Conservation (phyloP, 2,113 vertebrate species). For the Eretmodus cyanostictus region DNA sequence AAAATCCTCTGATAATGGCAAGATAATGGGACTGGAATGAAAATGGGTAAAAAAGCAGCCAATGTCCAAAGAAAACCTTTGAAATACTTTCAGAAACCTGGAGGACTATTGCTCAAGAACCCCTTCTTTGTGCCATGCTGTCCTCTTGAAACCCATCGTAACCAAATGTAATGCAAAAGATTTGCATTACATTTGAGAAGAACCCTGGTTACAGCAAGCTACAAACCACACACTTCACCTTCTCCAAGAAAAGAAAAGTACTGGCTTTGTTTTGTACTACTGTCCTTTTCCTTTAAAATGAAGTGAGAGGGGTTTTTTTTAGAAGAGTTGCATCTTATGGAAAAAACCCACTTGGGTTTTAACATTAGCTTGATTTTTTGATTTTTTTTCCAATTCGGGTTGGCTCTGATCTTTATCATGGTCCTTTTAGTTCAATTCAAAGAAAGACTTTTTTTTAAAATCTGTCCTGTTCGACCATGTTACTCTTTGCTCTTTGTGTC, state of each 20-base stretch:
- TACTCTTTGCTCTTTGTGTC: conserved; percentile 22
- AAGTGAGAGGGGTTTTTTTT: neutral
- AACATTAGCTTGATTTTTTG: neutral
- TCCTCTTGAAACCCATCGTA: neutral
- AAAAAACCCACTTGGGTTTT: neutral
- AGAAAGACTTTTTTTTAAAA: conserved; percentile 1
- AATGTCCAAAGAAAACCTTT: neutral
- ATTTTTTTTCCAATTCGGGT: neutral
- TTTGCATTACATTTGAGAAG: neutral
- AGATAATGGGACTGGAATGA: neutral
- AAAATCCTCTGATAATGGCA: neutral
- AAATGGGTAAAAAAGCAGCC: neutral
- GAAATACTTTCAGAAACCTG: neutral
- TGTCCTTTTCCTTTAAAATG: neutral
- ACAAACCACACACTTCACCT: neutral
- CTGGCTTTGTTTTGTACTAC: neutral
- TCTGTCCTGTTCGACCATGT: conserved; percentile 28
- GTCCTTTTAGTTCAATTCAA: conserved; percentile 37
- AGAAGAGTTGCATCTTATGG: neutral
- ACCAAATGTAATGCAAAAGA: neutral
- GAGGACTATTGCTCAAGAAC: neutral
- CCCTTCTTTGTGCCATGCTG: neutral
- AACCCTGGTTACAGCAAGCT: neutral
- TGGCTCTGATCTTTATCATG: conserved; percentile 48
- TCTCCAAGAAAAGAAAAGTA: neutral